A percentile compares a stretch with the other conserved stretches of the same genome.
Evolutionary conservation across 2,797 vertebrate genomes (phyloP).

Genomic region (Molossus molossus): DNA sequence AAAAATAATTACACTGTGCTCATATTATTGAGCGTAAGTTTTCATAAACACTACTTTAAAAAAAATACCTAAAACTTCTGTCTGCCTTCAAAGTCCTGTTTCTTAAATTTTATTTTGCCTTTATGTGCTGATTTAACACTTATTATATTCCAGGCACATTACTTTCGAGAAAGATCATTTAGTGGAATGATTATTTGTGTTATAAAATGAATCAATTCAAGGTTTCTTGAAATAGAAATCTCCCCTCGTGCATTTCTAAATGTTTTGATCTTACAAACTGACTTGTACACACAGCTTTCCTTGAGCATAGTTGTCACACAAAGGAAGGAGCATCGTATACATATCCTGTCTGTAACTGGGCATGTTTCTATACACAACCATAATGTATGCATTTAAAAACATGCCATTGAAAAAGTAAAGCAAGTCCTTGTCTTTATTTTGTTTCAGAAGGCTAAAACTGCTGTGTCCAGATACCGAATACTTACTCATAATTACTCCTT

Average conservation of each 20-base stretch:
- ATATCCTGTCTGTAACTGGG: background rate
- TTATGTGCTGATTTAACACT: background rate
- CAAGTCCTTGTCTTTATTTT: slow-evolving; percentile 13
- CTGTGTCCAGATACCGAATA: background rate
- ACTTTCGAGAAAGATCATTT: slow-evolving; percentile 32
- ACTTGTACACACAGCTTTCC: background rate
- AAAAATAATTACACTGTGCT: slow-evolving; percentile 29
- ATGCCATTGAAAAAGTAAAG: background rate
- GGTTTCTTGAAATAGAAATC: slow-evolving; percentile 12
- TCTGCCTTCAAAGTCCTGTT: background rate
- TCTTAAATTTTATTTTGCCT: slow-evolving; percentile 31
- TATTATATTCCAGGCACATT: background rate
- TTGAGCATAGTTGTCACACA: background rate
- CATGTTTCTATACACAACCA: background rate
- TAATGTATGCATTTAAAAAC: slow-evolving; percentile 15
- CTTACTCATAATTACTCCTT: background rate
- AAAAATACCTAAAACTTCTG: background rate
- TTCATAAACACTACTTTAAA: background rate
- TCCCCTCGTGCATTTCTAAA: background rate
- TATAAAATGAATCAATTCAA: slow-evolving; percentile 6
- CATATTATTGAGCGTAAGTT: background rate
- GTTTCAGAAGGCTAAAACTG: slow-evolving; percentile 38
- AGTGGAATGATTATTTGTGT: background rate
- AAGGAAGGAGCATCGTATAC: background rate
- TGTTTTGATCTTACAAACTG: background rate